Conservation (phyloP, 2,797 vertebrate species). For the Periparus ater region DNA sequence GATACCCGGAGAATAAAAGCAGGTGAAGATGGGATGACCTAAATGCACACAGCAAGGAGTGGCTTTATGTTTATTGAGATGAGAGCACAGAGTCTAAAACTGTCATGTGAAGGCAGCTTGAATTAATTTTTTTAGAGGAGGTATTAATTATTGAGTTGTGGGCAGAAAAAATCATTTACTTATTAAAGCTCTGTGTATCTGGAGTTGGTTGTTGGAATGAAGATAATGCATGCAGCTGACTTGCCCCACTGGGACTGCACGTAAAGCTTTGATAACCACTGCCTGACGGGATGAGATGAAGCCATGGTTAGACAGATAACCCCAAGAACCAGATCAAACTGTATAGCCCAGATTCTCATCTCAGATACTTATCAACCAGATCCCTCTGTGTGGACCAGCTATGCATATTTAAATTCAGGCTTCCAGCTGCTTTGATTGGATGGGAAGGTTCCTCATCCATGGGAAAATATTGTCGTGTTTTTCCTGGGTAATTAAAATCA, state of each 20-base stretch:
- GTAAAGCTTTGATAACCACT: neutral
- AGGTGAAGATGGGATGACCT: neutral
- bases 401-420: conserved; percentile 3
- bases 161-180: conserved; percentile 1
- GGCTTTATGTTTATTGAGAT: neutral
- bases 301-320: neutral
- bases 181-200: conserved; percentile 7
- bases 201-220: neutral
- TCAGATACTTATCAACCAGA: neutral
- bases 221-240: neutral
- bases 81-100: neutral
- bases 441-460: neutral
- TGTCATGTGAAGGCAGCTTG: neutral
- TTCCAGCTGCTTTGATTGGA: neutral
- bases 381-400: neutral
- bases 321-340: conserved; percentile 14
- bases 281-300: neutral
- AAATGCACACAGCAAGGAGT: neutral
- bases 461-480: neutral
- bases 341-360: neutral
- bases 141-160: conserved; percentile 25
- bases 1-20: neutral
- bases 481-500: conserved; percentile 26
- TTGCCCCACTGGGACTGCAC: neutral
- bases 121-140: neutral